phyloP scores from a whole-genome alignment of 2,888 invertebrate genomes.

The Lordiphosa fenestrarum region DNA sequence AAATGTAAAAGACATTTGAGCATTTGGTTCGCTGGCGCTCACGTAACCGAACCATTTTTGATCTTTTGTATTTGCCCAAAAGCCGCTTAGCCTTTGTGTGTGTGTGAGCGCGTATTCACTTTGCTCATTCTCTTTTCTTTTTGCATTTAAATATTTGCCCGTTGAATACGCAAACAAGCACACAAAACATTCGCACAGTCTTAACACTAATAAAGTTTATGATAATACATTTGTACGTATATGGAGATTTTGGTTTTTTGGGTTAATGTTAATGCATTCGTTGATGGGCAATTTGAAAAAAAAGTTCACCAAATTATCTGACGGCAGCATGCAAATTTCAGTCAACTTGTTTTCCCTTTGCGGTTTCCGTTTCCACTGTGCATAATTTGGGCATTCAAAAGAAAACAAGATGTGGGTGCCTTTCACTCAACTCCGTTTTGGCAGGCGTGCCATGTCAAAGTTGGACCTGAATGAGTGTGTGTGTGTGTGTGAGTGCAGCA shows the following conservation, averaged over 20 bases:
- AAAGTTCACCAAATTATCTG: conserved; percentile 66
- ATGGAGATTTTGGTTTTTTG: conserved; percentile 44
- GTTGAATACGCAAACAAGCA: conserved; percentile 34
- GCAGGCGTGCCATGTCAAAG: conserved; percentile 64
- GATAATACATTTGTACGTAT: conserved; percentile 10
- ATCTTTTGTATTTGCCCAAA: conserved; percentile 23
- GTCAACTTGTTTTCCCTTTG: conserved; percentile 66
- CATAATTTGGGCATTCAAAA: conserved; percentile 34
- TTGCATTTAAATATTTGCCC: conserved; percentile 57
- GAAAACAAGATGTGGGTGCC: conserved; percentile 60
- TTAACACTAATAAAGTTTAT: conserved; percentile 6
- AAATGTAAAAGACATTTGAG: no score
- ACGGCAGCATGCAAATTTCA: conserved; percentile 66
- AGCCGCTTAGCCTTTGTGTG: conserved; percentile 11
- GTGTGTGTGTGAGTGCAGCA: conserved; percentile 23
- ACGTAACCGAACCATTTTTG: conserved; percentile 7
- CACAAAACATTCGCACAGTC: conserved; percentile 26
- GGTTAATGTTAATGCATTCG: conserved; percentile 70
- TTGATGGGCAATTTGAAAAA: conserved; percentile 65
- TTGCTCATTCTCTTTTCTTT: conserved; percentile 39
- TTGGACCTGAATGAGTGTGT: conserved; percentile 26
- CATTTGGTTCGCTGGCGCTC: no score
- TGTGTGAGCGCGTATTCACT: conserved; percentile 21
- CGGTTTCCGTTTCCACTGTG: conserved; percentile 28
- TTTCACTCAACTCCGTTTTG: conserved; percentile 58